These are phyloP conservation scores for Lampris megalopsis DNA, from an alignment of 2,113 vertebrate genomes.

Conservation along the genomic window DNA sequence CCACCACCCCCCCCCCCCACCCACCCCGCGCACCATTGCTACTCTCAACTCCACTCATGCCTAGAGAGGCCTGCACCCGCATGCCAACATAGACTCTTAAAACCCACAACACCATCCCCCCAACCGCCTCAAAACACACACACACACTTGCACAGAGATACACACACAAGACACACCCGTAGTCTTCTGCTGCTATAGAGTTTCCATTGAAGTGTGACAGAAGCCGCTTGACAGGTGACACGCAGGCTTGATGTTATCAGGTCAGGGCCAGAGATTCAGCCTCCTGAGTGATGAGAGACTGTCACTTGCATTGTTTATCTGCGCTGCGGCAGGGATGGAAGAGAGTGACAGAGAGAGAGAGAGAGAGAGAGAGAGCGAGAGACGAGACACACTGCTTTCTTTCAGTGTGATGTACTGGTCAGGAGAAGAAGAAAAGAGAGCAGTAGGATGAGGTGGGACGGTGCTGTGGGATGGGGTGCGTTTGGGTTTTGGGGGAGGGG, in stretches of 20 bases:
- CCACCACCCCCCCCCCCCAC: slow-evolving; percentile 38
- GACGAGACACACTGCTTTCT: slow-evolving; percentile 57
- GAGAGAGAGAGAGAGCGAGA: slow-evolving; percentile 48
- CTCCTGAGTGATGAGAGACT: slow-evolving; percentile 89
- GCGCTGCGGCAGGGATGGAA: slow-evolving; percentile 65
- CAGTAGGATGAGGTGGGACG: slow-evolving; percentile 21
- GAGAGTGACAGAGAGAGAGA: slow-evolving; percentile 74
- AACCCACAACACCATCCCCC: slow-evolving; percentile 68
- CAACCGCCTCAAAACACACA: slow-evolving; percentile 32
- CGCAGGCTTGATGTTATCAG: slow-evolving; percentile 93
- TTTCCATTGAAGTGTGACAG: slow-evolving; percentile 98
- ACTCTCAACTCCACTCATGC: slow-evolving; percentile 73
- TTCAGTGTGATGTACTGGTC: slow-evolving; percentile 61
- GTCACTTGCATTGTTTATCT: slow-evolving; percentile 95
- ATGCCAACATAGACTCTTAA: slow-evolving; percentile 74
- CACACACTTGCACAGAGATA: slow-evolving; percentile 33
- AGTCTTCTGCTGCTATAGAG: slow-evolving; percentile 83
- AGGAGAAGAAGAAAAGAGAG: slow-evolving; percentile 26
- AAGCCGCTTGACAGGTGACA: slow-evolving; percentile 93
- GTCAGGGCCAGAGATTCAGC: slow-evolving; percentile 86
- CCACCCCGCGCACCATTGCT: too few species aligned
- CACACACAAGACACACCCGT: slow-evolving; percentile 52
- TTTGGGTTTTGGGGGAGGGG: too few species aligned
- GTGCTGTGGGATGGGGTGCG: background rate
- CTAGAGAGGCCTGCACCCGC: slow-evolving; percentile 69